Percentiles rank a stretch among this genome's conserved stretches.
These are phyloP conservation scores for Sylvia borin DNA, from an alignment of 2,797 vertebrate species.

Conservation along the genomic window DNA sequence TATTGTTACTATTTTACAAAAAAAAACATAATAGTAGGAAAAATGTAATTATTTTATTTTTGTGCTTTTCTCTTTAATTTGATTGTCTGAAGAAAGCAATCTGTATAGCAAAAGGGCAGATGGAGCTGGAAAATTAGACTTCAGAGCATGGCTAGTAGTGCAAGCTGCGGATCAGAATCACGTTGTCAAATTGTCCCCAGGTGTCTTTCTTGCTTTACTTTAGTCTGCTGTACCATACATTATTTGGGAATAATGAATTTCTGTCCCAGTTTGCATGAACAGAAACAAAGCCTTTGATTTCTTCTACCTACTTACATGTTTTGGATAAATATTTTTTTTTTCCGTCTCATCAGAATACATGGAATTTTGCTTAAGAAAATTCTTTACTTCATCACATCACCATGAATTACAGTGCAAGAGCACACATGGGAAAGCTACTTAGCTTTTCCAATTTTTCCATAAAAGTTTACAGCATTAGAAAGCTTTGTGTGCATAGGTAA, in stretches of 20 bases:
- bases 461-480: background rate
- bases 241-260: background rate
- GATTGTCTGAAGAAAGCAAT: slow-evolving; percentile 37
- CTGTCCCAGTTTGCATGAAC: background rate
- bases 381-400: background rate
- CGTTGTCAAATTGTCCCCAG: background rate
- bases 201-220: slow-evolving; percentile 9
- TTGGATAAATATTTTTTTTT: background rate
- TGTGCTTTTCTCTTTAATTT: slow-evolving; percentile 46
- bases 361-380: background rate
- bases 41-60: slow-evolving; percentile 19
- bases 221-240: background rate
- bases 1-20: background rate
- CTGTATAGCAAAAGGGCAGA: slow-evolving; percentile 36
- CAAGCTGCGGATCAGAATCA: background rate
- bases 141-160: background rate
- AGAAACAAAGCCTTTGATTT: background rate
- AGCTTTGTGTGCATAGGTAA: background rate
- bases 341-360: background rate
- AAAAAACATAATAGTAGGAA: background rate
- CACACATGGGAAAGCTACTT: background rate
- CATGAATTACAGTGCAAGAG: background rate
- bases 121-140: slow-evolving; percentile 20
- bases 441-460: background rate
- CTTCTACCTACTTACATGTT: background rate